phyloP scores from a whole-genome alignment of 2,113 vertebrate genomes.

The Salvelinus sp. region DNA sequence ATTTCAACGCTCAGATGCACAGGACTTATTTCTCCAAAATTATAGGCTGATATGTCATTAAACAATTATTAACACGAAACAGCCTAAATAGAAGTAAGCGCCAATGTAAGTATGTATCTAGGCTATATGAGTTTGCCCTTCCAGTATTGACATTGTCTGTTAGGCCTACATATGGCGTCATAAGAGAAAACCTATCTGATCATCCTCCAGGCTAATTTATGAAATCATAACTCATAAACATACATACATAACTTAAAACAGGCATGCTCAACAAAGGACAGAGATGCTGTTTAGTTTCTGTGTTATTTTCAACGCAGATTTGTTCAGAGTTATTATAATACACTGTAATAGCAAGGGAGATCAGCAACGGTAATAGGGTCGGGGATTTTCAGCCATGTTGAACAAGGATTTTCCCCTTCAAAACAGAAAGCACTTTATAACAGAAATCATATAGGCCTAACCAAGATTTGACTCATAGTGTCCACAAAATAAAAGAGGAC shows the following conservation, averaged over 20 bases:
- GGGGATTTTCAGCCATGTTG: slow-evolving; percentile 56
- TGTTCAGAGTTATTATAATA: slow-evolving; percentile 63
- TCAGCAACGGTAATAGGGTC: slow-evolving; percentile 63
- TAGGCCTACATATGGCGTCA: neutral
- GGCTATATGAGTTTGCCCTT: too few species aligned
- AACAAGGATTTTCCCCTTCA: slow-evolving; percentile 21
- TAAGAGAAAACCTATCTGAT: neutral
- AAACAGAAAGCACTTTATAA: slow-evolving; percentile 23
- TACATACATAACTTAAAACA: slow-evolving; percentile 1
- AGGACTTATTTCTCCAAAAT: neutral
- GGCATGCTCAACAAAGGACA: slow-evolving; percentile 43
- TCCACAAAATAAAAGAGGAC: slow-evolving; percentile 14
- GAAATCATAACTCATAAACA: slow-evolving; percentile 29
- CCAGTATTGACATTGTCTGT: neutral
- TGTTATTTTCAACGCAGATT: slow-evolving; percentile 66
- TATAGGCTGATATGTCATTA: neutral
- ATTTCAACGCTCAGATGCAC: neutral
- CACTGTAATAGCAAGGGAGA: slow-evolving; percentile 58
- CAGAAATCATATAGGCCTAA: slow-evolving; percentile 8
- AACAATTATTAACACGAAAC: too few species aligned
- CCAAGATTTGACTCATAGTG: slow-evolving; percentile 7
- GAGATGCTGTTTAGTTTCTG: slow-evolving; percentile 47
- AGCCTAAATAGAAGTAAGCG: neutral
- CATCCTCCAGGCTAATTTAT: slow-evolving; percentile 24
- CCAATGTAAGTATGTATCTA: neutral